phyloP scores from a whole-genome alignment of 92 coral and sea anemone species.

The Hydrozoanthus gracilis region DNA sequence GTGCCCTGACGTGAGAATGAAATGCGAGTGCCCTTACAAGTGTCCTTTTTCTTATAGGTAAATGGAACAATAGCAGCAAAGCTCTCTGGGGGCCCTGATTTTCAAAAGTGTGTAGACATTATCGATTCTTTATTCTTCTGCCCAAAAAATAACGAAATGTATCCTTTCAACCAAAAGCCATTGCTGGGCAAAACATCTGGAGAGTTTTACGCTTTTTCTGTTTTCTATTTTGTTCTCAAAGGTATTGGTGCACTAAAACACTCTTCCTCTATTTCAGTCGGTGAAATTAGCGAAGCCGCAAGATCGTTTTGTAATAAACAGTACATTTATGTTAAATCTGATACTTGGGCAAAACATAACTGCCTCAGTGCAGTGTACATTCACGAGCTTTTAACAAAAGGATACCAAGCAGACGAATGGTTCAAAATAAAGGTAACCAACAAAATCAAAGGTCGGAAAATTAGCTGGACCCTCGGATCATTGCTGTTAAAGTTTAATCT shows the following conservation, averaged over 20 bases:
- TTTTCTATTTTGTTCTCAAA: slow-evolving; percentile 28
- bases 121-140: not conserved
- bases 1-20: not conserved
- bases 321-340: slow-evolving; percentile 26
- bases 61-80: not conserved
- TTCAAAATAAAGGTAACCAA: slow-evolving; percentile 3
- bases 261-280: slow-evolving; percentile 11
- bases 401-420: slow-evolving; percentile 4
- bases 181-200: not conserved
- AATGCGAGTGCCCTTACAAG: too few species aligned
- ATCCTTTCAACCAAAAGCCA: slow-evolving; percentile 10
- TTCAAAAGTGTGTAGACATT: not conserved
- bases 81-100: not conserved
- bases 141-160: not conserved
- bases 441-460: slow-evolving; percentile 14
- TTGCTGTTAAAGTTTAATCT: slow-evolving; percentile 17
- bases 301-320: slow-evolving; percentile 24
- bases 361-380: slow-evolving; percentile 43
- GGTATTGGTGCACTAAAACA: slow-evolving; percentile 44
- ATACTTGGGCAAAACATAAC: slow-evolving; percentile 4
- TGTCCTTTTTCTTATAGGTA: not conserved
- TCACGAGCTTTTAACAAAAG: slow-evolving; percentile 42
- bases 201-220: slow-evolving; percentile 42
- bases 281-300: slow-evolving; percentile 33
- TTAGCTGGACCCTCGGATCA: slow-evolving; percentile 47